Conservation (phyloP, 2,888 invertebrate genomes). For the Tachina lurida region DNA sequence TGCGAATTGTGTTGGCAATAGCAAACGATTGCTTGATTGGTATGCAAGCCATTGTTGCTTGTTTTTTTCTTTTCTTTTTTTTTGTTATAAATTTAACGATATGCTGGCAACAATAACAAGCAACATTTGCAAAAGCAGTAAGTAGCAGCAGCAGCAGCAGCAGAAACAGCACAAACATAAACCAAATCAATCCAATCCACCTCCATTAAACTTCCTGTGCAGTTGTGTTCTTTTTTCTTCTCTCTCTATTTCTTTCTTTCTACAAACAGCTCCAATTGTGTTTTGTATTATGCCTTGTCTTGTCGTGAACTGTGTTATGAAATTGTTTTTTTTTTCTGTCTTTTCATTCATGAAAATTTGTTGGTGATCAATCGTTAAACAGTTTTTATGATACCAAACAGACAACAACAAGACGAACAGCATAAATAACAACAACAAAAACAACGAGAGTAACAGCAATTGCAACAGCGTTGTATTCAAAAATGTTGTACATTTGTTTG, state of each 20-base stretch:
- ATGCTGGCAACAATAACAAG: conserved; percentile 71
- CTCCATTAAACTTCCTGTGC: conserved; percentile 72
- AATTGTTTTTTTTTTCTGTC: conserved; percentile 56
- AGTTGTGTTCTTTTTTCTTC: neutral
- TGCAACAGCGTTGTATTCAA: conserved; percentile 31
- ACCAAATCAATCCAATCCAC: conserved; percentile 72
- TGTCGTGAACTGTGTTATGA: conserved; percentile 51
- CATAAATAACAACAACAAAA: conserved; percentile 11
- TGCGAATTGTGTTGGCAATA: conserved; percentile 45
- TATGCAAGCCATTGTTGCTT: conserved; percentile 59
- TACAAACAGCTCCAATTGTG: conserved; percentile 42
- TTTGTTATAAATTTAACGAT: conserved; percentile 74
- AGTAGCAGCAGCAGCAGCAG: conserved; percentile 37
- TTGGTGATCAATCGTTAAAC: conserved; percentile 70
- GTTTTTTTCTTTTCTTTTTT: neutral
- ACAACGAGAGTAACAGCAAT: conserved; percentile 10
- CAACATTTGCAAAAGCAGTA: conserved; percentile 55
- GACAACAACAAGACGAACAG: conserved; percentile 59
- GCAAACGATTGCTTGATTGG: conserved; percentile 58
- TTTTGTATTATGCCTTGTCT: conserved; percentile 53
- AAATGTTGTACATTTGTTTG: conserved; percentile 42
- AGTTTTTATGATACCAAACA: conserved; percentile 67
- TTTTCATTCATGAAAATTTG: conserved; percentile 71
- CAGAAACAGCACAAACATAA: conserved; percentile 47
- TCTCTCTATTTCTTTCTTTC: neutral